Evolutionary conservation across 2,797 vertebrate species (phyloP).

Genomic region (Hippoglossus hippoglossus): DNA sequence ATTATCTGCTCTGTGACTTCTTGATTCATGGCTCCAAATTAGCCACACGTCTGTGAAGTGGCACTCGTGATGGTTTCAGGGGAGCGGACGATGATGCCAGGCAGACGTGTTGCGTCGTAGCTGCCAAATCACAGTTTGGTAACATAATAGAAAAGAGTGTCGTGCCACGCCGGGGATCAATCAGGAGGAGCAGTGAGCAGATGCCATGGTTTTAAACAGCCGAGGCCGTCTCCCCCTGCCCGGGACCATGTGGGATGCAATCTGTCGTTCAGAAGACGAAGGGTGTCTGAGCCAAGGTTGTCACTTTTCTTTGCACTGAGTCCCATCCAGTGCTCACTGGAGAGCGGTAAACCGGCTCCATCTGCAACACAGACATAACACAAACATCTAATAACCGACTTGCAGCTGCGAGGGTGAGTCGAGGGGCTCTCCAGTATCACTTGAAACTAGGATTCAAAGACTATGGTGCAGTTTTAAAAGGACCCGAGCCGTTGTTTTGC

Average conservation of each 20-base stretch:
- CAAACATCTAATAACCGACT: constrained; percentile 26
- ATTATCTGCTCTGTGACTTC: constrained; percentile 61
- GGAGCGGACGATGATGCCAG: constrained; percentile 45
- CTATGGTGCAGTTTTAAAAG: background rate
- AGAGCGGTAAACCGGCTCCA: constrained; percentile 46
- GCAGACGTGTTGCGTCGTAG: constrained; percentile 55
- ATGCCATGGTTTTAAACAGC: constrained; percentile 69
- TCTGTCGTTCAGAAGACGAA: constrained; percentile 69
- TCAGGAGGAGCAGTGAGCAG: constrained; percentile 68
- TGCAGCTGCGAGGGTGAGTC: constrained; percentile 23
- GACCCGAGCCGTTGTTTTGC: background rate
- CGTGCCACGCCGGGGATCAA: constrained; percentile 56
- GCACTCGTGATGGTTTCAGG: constrained; percentile 60
- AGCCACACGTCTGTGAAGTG: constrained; percentile 70
- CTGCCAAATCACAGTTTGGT: constrained; percentile 69
- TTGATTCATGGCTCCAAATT: constrained; percentile 65
- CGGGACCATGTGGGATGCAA: constrained; percentile 77
- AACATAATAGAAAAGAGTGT: constrained; percentile 68
- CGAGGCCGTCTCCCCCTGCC: constrained; percentile 54
- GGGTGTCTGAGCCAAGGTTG: constrained; percentile 68
- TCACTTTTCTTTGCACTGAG: constrained; percentile 69
- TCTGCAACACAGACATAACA: constrained; percentile 42
- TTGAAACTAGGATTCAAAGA: constrained; percentile 3
- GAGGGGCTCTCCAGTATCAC: constrained; percentile 7
- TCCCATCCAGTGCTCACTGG: constrained; percentile 52